Conservation (phyloP, 2,888 invertebrate species). For the Glyphotaelius pellucidus region DNA sequence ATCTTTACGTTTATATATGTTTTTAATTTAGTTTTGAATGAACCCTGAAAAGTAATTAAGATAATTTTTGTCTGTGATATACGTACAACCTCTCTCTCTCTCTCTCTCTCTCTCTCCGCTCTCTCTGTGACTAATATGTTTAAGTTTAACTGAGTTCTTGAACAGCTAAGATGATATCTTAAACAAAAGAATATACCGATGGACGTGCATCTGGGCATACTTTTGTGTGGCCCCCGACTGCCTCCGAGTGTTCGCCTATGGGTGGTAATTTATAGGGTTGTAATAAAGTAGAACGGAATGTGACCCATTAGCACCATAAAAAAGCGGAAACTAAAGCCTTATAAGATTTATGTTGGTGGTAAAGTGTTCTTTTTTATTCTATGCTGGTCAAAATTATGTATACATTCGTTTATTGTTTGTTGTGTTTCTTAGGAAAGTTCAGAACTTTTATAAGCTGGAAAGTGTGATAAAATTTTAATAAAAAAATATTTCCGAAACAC, state of each 20-base stretch:
- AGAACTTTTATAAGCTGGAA: not conserved
- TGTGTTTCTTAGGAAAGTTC: not conserved
- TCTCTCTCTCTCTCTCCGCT: too few relatives aligned
- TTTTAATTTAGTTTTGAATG: too few relatives aligned
- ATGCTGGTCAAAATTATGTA: not conserved
- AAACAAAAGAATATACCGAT: not conserved
- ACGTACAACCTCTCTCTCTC: too few relatives aligned
- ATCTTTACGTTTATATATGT: too few relatives aligned
- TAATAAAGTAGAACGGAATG: not conserved
- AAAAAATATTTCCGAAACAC: too few relatives aligned
- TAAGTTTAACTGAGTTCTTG: too few relatives aligned
- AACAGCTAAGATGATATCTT: not conserved
- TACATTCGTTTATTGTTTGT: not conserved
- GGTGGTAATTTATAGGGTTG: conserved; percentile 2
- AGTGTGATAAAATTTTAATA: too few relatives aligned
- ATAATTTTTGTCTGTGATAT: too few relatives aligned
- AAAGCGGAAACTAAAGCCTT: not conserved
- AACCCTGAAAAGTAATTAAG: too few relatives aligned
- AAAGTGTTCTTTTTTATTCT: too few relatives aligned
- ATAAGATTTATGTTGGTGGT: not conserved
- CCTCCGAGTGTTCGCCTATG: not conserved
- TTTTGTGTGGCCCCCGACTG: too few relatives aligned
- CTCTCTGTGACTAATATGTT: too few relatives aligned
- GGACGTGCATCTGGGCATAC: not conserved
- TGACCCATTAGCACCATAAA: not conserved